These are phyloP conservation scores for Romanogobio albipinnatus DNA, from an alignment of 2,113 vertebrate genomes.

Conservation along the genomic window DNA sequence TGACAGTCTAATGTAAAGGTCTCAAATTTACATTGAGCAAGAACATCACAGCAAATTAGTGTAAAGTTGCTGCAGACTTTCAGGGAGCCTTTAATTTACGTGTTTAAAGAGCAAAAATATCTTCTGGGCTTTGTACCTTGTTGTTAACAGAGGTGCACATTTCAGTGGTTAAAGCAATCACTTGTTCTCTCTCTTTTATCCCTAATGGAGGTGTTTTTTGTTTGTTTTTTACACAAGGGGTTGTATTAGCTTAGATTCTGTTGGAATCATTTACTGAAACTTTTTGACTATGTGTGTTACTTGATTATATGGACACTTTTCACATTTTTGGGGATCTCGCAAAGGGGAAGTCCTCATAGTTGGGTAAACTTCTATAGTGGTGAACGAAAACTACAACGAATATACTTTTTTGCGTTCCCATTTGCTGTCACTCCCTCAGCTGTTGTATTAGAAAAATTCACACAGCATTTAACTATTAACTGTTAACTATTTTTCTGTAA, in stretches of 20 bases:
- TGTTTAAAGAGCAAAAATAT: not conserved
- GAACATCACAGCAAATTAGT: not conserved
- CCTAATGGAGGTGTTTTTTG: not conserved
- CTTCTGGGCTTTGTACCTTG: constrained; percentile 38
- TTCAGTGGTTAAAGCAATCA: constrained; percentile 69
- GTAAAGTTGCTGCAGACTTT: not conserved
- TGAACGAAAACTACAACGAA: not conserved
- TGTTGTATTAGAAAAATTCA: not conserved
- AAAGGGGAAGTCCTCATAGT: not conserved
- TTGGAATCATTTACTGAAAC: not conserved
- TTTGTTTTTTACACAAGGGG: not conserved
- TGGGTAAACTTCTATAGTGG: not conserved
- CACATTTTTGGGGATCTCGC: not conserved
- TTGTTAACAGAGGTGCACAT: constrained; percentile 51
- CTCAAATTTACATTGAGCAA: constrained; percentile 18
- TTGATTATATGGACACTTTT: not conserved
- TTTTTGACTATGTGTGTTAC: not conserved
- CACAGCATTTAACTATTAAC: not conserved
- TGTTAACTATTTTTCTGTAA: not conserved
- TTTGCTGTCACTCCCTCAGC: not conserved
- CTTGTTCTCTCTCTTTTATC: constrained; percentile 52
- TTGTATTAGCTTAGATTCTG: constrained; percentile 11
- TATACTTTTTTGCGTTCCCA: not conserved
- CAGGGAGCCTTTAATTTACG: constrained; percentile 42
- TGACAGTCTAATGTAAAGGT: not conserved